phyloP scores from a whole-genome alignment of 2,888 invertebrate species.

The Luperina nickerlii region DNA sequence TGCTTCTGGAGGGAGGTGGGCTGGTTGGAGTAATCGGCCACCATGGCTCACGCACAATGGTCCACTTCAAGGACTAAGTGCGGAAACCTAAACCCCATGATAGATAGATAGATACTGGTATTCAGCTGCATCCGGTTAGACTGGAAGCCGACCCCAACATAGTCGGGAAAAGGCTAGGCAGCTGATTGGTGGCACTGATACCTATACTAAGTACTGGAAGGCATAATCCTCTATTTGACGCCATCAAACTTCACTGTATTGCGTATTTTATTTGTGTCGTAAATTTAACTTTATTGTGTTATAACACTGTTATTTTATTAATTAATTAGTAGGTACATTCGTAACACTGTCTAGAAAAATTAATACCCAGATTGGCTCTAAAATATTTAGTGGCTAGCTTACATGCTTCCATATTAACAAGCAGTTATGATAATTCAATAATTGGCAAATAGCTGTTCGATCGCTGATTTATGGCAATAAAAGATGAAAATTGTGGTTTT shows the following conservation, averaged over 20 bases:
- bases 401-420: conserved; percentile 33
- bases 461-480: conserved; percentile 53
- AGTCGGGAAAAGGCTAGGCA: no score
- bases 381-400: conserved; percentile 25
- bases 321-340: conserved; percentile 11
- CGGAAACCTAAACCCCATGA: no score
- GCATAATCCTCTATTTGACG: neutral
- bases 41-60: no score
- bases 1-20: no score
- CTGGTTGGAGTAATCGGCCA: no score
- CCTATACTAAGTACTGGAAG: neutral
- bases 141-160: no score
- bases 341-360: conserved; percentile 39
- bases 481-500: conserved; percentile 31
- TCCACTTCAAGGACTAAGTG: no score
- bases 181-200: neutral
- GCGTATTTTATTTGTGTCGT: conserved; percentile 5
- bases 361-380: conserved; percentile 27
- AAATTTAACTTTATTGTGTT: conserved; percentile 18
- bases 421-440: conserved; percentile 60
- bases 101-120: no score
- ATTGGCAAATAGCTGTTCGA: conserved; percentile 59
- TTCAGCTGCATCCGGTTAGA: no score
- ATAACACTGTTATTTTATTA: conserved; percentile 15
- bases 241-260: neutral